Evolutionary conservation across 2,797 vertebrate species (phyloP), one percentile per base, ranked within the genome.

Genomic region (Pelodytes ibericus): DNA sequence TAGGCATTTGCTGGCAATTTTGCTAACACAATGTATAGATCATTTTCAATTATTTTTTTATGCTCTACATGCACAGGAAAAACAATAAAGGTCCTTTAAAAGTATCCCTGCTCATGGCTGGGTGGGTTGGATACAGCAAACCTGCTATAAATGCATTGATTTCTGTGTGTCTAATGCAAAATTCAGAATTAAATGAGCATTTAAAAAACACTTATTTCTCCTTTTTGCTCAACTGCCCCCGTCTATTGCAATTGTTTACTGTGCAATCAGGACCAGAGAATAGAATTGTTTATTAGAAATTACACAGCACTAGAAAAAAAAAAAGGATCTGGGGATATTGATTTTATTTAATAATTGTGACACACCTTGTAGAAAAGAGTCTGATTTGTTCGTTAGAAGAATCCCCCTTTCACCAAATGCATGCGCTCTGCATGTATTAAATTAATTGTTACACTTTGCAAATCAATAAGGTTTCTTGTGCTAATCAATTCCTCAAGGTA

Each of bases 401-500:
- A 33, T 72, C 71, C 31, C n/a, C 57, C 31, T 16, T 51, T 29
- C 15, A n/a, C 36, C 27, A 56, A 41, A 56, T 25, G 29, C 51
- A 22, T 63, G 64, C 63, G 5, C 60, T 60, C 53, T 53, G 44
- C 68, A 75, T 77, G 33, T 13, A 20, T 77, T 81, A 57, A 71
- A 77, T 72, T 73, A 83, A 80, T 79, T 83, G 77, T 80, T 80
- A 47, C 65, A 66, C 1, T 26, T 33, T 24, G 22, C 61, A 61
- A 78, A 84, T 86, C 83, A 73, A 76, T 85, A 67, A n/a, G 49
- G 68, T 31, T 73, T 82, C 56, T 61, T 26, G 64, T 72, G 26
- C 65, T 73, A 81, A 80, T 85, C 66, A 51, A 59, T 81, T 81
- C 74, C 75, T 84, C 30, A 80, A 83, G 82, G 64, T 11, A 24